phyloP scores from a whole-genome alignment of 2,888 invertebrate genomes.

The Mesorhabditis spiculigera region DNA sequence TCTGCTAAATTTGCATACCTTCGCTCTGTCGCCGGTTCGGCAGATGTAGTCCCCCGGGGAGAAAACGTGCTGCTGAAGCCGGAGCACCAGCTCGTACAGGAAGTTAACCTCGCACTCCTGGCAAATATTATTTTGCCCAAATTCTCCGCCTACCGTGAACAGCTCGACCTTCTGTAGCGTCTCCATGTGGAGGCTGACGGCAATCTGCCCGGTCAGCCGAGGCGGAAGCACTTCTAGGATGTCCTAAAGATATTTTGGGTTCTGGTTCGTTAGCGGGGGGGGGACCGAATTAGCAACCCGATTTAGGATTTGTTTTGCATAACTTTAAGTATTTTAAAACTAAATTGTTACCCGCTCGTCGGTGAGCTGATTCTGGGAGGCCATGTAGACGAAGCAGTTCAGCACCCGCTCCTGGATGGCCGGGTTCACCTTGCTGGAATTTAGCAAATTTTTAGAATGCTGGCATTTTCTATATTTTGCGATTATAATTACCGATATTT shows the following conservation, averaged over 20 bases:
- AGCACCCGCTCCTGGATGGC: conserved; percentile 47
- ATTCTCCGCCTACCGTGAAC: conserved; percentile 18
- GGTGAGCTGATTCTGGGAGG: conserved; percentile 32
- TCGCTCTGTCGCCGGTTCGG: conserved; percentile 38
- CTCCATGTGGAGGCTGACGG: conserved; percentile 48
- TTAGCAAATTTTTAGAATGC: not conserved
- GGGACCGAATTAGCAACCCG: not conserved
- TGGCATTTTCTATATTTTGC: not conserved
- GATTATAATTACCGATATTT: conserved; percentile 33
- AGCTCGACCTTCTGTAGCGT: conserved; percentile 37
- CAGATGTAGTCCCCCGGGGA: conserved; percentile 51
- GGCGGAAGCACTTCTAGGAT: conserved; percentile 45
- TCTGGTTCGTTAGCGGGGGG: too few species aligned
- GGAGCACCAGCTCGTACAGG: conserved; percentile 47
- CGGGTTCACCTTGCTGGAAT: conserved; percentile 38
- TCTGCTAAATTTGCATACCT: conserved; percentile 18
- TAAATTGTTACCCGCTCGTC: conserved; percentile 29
- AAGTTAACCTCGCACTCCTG: conserved; percentile 43
- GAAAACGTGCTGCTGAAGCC: conserved; percentile 49
- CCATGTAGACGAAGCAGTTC: conserved; percentile 46
- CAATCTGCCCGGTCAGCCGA: conserved; percentile 45
- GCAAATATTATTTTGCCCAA: not conserved
- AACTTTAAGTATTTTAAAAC: not conserved
- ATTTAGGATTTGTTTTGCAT: not conserved
- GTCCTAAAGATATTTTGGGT: too few species aligned